phyloP scores from a whole-genome alignment of 2,888 invertebrate genomes.

The Rugalucina vietnamica region DNA sequence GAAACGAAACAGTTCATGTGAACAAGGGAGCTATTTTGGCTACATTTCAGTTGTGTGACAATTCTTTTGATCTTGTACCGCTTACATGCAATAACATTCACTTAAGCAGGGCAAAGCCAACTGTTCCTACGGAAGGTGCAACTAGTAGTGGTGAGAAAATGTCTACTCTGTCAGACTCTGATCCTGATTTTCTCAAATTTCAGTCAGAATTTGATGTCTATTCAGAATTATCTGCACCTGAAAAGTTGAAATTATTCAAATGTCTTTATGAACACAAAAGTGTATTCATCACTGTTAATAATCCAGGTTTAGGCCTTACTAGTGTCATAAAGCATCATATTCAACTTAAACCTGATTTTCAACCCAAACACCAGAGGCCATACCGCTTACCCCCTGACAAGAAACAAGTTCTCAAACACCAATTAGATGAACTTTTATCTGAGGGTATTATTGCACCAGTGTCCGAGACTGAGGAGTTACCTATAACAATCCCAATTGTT shows the following conservation, averaged over 20 bases:
- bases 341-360: conserved; percentile 24
- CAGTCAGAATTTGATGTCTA: conserved; percentile 2
- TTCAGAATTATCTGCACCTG: conserved; percentile 14
- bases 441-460: conserved; percentile 47
- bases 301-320: conserved; percentile 34
- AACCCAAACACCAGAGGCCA: too few species aligned
- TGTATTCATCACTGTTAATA: conserved; percentile 41
- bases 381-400: conserved; percentile 42
- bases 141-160: too few species aligned
- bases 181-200: not conserved
- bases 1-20: conserved; percentile 36
- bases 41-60: not conserved
- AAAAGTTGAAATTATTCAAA: conserved; percentile 20
- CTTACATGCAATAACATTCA: not conserved
- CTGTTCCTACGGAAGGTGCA: not conserved
- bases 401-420: conserved; percentile 35
- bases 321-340: conserved; percentile 34
- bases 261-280: conserved; percentile 34
- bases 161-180: not conserved
- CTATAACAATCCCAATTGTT: conserved; percentile 40
- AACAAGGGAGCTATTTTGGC: conserved; percentile 20
- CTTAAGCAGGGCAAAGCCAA: not conserved
- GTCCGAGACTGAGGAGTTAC: conserved; percentile 32
- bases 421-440: conserved; percentile 38
- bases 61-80: not conserved